Conservation (phyloP, 2,888 invertebrate species). For the Drosophila lacicola region DNA sequence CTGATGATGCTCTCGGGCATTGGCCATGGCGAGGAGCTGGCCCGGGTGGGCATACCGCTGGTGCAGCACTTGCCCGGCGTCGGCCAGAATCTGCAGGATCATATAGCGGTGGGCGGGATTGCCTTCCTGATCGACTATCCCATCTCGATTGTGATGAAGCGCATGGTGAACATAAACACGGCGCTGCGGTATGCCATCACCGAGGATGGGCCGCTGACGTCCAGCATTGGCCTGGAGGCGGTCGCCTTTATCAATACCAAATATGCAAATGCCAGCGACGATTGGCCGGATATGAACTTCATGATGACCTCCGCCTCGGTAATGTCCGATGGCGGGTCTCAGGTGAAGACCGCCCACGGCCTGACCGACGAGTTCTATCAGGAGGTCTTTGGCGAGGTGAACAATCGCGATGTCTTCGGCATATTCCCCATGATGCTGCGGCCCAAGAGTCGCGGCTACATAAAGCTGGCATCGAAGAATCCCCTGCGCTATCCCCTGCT, state of each 20-base stretch:
- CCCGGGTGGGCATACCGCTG: conserved; percentile 90
- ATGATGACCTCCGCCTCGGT: conserved; percentile 94
- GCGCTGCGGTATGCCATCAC: conserved; percentile 93
- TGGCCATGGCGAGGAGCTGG: conserved; percentile 91
- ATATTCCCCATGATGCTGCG: conserved; percentile 95
- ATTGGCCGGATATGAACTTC: conserved; percentile 97
- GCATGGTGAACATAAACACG: conserved; percentile 93
- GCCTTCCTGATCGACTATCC: conserved; percentile 93
- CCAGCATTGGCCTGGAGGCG: conserved; percentile 94
- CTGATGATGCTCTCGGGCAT: conserved; percentile 95
- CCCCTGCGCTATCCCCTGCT: conserved; percentile 93
- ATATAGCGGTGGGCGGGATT: conserved; percentile 94
- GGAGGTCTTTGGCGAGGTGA: conserved; percentile 90
- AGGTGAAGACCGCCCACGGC: conserved; percentile 92
- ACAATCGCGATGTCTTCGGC: conserved; percentile 91
- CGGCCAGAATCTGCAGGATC: conserved; percentile 94
- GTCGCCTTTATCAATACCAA: conserved; percentile 95
- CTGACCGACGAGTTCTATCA: conserved; percentile 92
- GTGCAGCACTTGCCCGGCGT: conserved; percentile 93
- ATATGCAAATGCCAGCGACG: conserved; percentile 93
- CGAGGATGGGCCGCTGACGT: conserved; percentile 95
- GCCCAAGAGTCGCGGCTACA: conserved; percentile 93
- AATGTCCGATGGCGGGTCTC: conserved; percentile 93
- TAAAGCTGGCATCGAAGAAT: conserved; percentile 90
- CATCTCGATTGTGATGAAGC: conserved; percentile 91